Evolutionary conservation across 1,140 invertebrate genomes (phyloP).

Genomic region (Plectrocnemia conspersa): DNA sequence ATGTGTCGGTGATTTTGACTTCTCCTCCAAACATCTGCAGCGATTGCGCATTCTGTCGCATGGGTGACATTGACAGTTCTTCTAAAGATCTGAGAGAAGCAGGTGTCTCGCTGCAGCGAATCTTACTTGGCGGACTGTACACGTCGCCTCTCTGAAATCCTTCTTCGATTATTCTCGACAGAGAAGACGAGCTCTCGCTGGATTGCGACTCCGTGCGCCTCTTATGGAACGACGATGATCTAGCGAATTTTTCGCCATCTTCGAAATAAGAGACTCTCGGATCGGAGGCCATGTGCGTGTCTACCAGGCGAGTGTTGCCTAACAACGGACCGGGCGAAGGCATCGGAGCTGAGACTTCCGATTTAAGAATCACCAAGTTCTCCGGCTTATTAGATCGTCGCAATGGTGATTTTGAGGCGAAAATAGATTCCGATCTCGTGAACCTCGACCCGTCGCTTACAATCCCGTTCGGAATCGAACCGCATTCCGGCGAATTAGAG

Average conservation of each 20-base stretch:
- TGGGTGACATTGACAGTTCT: constrained; percentile 49
- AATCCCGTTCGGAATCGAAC: constrained; percentile 16
- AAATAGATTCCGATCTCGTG: constrained; percentile 42
- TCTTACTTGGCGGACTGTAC: constrained; percentile 52
- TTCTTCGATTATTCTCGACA: constrained; percentile 27
- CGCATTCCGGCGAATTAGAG: constrained; percentile 39
- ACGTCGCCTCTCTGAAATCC: constrained; percentile 40
- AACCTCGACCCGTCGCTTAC: constrained; percentile 3
- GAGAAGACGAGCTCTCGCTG: constrained; percentile 16
- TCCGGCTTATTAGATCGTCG: constrained; percentile 45
- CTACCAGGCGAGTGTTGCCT: constrained; percentile 73
- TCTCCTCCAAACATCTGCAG: constrained; percentile 74
- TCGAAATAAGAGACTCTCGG: not conserved
- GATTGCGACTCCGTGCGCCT: constrained; percentile 19
- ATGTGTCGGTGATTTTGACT: constrained; percentile 65
- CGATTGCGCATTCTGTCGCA: constrained; percentile 51
- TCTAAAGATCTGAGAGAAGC: constrained; percentile 54
- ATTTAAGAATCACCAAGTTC: constrained; percentile 53
- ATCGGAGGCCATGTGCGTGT: constrained; percentile 43
- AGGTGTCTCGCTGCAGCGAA: constrained; percentile 49
- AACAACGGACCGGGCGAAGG: constrained; percentile 74
- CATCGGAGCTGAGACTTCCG: constrained; percentile 54
- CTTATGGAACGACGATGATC: constrained; percentile 14
- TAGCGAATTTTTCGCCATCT: constrained; percentile 11
- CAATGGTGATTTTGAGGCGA: constrained; percentile 44